A percentile compares a stretch with the other conserved stretches of the same genome.
phyloP scores from a whole-genome alignment of 1,140 invertebrate genomes.

The Potamilus streckersoni region DNA sequence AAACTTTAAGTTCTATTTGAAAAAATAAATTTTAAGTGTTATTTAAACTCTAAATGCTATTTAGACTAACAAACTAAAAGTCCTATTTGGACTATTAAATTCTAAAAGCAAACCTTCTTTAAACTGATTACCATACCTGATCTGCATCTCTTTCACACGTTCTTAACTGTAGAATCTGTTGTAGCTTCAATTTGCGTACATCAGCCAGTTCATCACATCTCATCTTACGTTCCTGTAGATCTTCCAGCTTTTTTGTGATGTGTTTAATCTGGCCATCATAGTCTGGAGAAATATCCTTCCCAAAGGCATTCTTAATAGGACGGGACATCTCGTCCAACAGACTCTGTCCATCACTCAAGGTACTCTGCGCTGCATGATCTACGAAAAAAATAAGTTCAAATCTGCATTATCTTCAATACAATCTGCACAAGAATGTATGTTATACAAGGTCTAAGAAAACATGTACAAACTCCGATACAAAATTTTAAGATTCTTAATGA shows the following conservation, averaged over 20 bases:
- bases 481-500: no score
- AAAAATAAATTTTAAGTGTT: no score
- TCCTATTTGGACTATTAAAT: background rate
- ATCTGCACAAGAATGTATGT: no score
- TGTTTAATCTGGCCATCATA: constrained; percentile 80
- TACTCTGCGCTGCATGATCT: constrained; percentile 55
- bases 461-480: no score
- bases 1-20: no score
- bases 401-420: no score
- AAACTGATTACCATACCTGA: constrained; percentile 68
- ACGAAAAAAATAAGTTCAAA: constrained; percentile 16
- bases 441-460: no score
- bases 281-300: constrained; percentile 79
- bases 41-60: no score
- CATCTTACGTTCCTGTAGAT: constrained; percentile 69
- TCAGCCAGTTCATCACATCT: constrained; percentile 69
- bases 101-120: background rate
- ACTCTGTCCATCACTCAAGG: constrained; percentile 78
- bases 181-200: constrained; percentile 78
- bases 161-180: constrained; percentile 80
- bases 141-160: constrained; percentile 81
- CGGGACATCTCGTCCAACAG: constrained; percentile 83
- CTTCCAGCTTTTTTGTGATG: constrained; percentile 75
- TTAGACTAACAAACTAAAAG: no score
- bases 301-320: constrained; percentile 83